Evolutionary conservation across 2,113 vertebrate genomes (phyloP).

Genomic region (Fukomys damarensis): DNA sequence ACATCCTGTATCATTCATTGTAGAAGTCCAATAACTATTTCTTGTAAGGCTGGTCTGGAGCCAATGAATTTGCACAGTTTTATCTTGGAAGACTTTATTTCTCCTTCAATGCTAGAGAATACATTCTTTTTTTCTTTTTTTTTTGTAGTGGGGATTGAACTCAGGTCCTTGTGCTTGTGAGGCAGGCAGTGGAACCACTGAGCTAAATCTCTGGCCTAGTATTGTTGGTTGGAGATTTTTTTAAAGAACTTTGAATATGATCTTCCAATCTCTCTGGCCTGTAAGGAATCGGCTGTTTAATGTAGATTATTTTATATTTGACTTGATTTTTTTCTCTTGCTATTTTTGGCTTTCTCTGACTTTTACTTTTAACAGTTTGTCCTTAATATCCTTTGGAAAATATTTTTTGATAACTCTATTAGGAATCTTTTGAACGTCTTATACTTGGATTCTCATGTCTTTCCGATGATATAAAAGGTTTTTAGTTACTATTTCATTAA

Average conservation of each 20-base stretch:
- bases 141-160: no score
- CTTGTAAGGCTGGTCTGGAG: background rate
- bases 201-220: background rate
- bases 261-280: background rate
- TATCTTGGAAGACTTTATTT: background rate
- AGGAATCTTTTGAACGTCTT: background rate
- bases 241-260: background rate
- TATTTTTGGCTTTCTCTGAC: background rate
- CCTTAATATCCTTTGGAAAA: background rate
- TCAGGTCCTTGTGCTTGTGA: no score
- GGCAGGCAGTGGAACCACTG: no score
- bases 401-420: background rate
- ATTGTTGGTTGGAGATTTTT: background rate
- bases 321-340: background rate
- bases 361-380: background rate
- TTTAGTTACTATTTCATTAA: background rate
- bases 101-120: background rate
- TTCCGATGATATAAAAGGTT: background rate
- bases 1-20: background rate
- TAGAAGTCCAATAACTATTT: background rate
- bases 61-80: background rate
- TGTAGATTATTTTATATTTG: background rate
- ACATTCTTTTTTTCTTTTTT: no score
- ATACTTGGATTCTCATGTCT: background rate
- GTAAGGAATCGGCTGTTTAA: background rate